Conservation (phyloP, 64 coral and sea anemone species). For the Stichodactyla helianthus region DNA sequence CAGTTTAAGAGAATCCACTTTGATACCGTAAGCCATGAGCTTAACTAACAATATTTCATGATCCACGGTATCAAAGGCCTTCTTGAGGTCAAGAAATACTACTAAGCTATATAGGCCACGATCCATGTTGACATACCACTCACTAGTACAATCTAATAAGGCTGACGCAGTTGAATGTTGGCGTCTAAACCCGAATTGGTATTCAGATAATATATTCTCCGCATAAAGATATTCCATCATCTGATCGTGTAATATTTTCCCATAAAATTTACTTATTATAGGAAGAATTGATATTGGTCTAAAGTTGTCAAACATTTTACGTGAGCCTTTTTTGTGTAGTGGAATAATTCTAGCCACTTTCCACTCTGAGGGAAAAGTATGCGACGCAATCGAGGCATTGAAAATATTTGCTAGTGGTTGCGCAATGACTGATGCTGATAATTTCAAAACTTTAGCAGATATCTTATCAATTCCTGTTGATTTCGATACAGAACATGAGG, state of each 20-base stretch:
- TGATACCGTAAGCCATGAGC: background rate
- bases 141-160: too few species aligned
- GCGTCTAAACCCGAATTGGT: too few species aligned
- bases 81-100: too few species aligned
- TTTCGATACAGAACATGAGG: background rate
- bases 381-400: background rate
- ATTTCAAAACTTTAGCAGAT: background rate
- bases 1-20: too few species aligned
- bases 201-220: too few species aligned
- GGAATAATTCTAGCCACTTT: background rate
- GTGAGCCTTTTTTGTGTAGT: background rate
- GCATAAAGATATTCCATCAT: too few species aligned
- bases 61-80: too few species aligned
- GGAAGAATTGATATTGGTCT: conserved; percentile 10
- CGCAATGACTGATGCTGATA: background rate
- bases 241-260: background rate
- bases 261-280: background rate
- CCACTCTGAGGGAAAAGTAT: background rate
- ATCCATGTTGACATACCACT: too few species aligned
- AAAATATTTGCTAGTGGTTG: too few species aligned
- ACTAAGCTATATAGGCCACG: too few species aligned
- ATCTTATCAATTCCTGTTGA: background rate
- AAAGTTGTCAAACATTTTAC: background rate
- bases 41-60: too few species aligned
- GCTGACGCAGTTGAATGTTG: too few species aligned